Evolutionary conservation across 23 tunicate species (phyloP).

Genomic region (Ascidia mentula): DNA sequence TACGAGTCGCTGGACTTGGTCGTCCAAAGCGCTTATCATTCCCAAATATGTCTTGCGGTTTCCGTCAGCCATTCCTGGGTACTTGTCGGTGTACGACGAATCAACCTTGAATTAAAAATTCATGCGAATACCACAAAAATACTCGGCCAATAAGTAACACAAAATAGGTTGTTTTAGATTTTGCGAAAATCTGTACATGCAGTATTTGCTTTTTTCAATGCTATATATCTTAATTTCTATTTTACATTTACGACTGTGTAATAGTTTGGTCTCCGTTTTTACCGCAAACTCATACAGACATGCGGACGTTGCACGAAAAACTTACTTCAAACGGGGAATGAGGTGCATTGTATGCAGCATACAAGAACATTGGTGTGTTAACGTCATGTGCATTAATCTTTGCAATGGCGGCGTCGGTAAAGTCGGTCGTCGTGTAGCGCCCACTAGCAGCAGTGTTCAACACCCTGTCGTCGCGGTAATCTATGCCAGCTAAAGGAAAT

Average conservation of each 20-base stretch:
- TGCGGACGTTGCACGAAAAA: no score
- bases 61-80: constrained; percentile 17
- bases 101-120: constrained; percentile 10
- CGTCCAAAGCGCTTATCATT: constrained; percentile 50
- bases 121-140: no score
- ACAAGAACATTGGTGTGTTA: constrained; percentile 32
- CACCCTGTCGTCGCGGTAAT: constrained; percentile 33
- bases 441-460: constrained; percentile 4
- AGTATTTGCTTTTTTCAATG: no score
- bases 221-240: no score
- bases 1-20: constrained; percentile 30
- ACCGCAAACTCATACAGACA: no score
- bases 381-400: constrained; percentile 25
- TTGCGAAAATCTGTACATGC: no score
- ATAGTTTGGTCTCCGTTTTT: no score
- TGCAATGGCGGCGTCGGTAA: constrained; percentile 52
- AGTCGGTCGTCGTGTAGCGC: constrained; percentile 39
- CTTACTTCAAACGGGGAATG: constrained; percentile 49
- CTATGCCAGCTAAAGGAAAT: constrained; percentile 16
- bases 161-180: no score
- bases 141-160: no score
- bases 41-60: constrained; percentile 45
- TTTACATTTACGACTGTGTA: no score
- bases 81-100: constrained; percentile 17
- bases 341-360: constrained; percentile 67